A percentile compares a stretch with the other conserved stretches of the same genome.
phyloP scores from a whole-genome alignment of 2,113 vertebrate species.

The Thomomys bottae region DNA sequence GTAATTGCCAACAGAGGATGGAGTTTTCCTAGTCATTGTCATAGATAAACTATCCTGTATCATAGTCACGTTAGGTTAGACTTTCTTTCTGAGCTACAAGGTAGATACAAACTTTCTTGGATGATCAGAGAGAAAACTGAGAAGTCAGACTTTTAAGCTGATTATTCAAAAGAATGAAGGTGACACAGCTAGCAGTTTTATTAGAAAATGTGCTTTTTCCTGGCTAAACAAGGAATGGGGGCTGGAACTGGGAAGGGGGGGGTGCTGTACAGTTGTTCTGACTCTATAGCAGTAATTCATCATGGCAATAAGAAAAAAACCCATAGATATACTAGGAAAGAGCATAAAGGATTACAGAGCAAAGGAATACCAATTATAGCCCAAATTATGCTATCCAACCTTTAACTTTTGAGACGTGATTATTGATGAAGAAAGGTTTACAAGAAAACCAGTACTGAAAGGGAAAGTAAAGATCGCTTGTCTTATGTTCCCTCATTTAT shows the following conservation, averaged over 20 bases:
- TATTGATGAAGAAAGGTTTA: background rate
- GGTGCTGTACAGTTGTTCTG: background rate
- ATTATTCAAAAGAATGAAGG: background rate
- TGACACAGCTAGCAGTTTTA: conserved; percentile 3
- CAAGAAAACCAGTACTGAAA: conserved; percentile 4
- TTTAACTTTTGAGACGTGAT: background rate
- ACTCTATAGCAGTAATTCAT: no score
- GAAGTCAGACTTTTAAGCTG: background rate
- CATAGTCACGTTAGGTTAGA: background rate
- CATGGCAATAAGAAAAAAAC: background rate
- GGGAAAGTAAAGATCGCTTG: background rate
- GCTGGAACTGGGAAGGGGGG: background rate
- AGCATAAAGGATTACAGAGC: background rate
- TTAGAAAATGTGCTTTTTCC: conserved; percentile 29
- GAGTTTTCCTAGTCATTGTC: background rate
- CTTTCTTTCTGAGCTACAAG: background rate
- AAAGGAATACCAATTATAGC: background rate
- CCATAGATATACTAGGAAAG: background rate
- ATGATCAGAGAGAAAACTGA: conserved; percentile 29
- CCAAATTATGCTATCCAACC: background rate
- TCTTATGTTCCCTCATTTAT: background rate
- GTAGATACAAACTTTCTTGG: conserved; percentile 26
- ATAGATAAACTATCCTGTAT: background rate
- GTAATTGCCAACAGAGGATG: conserved; percentile 30
- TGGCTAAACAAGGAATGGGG: conserved; percentile 1